Evolutionary conservation across 92 coral and sea anemone species (phyloP), one percentile per base, ranked within the genome.

Genomic region (Umimayanthus kanabou): DNA sequence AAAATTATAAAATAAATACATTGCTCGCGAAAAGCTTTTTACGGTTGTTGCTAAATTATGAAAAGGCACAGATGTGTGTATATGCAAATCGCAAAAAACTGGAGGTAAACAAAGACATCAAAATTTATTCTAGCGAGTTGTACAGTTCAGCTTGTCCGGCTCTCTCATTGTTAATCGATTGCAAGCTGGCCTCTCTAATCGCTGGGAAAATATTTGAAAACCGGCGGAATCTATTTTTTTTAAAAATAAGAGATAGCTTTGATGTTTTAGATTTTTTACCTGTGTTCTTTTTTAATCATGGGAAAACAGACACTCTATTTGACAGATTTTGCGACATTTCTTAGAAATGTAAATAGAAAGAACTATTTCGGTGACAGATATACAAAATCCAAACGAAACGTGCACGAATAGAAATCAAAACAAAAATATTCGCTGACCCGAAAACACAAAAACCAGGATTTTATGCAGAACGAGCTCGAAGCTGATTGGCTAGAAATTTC

Each of bases 401-500:
- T 73, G 45, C 28, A 30, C 18, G 8, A 25, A 26, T 28, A 18
- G 50, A 43, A 66, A 67, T 47, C 33, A 18, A 82, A 82, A 39
- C 58, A 40, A 66, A 82, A 26, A 69, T 42, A 18, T 67, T 47
- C 26, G 20, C 20, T 82, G 77, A 43, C 29, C 77, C 61, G 16
- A 33, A 61, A 39, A 40, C 29, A 78, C 66, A 78, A 47, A 81
- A 67, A 78, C 71, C 78, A 83, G 74, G 87, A 83, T 69, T 70
- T 61, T 26, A 13, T 45, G 77, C 67, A 10, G 53, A 45, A 40
- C 57, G 40, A 83, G 80, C 88, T 78, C 92, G 81, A 81, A 80
- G 28, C 84, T 95, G 94, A 93, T 95, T 95, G 98, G 98, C 80
- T 89, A 29, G 37, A 7, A 57, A 82, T 10, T 53, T 22, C 64